Base-by-base conservation (phyloP, 2,113 vertebrate species). In the Psophia crepitans region DNA sequence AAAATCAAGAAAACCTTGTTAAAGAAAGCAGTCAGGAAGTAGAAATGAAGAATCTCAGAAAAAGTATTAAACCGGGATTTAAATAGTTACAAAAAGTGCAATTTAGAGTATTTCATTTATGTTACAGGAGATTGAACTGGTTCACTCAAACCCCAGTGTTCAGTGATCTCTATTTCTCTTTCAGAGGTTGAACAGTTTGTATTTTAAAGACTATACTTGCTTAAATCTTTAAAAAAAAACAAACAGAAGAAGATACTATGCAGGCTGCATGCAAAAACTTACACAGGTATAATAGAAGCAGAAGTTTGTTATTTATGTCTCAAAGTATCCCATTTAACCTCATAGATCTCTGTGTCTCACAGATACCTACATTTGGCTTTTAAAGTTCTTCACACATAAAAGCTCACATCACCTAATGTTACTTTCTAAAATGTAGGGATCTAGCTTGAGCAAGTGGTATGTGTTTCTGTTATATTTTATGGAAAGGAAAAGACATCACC, bases 191-290 rank as follows among this genome's bases (percentile, higher is more conserved):
- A 85, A 54, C 3, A 39, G 5, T 28, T 69, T 84, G 11, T 53
- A 44, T 75, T 69, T 90, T 57, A 57, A 32, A 76, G 15, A 41
- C 21, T 54, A 22, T 77, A 5, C 4, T 84, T 68, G 3, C 18
- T 64, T 83, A 78, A 44, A 76, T 68, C 3, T 57, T 61, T 64
- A 60, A 32, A 8, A 76, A 88, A 76, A 75, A 8, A 76, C 85
- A 76, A 75, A 18, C 10, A 39, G 15, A 56, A 39, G 33, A 69
- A 74, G 84, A 33, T 19, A 21, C 11, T 48, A 4, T 48, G 8
- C 8, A 44, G 16, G 19, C 3, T 10, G 6, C 6, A n/a, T 39
- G 13, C 0, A 0, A 92, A 92, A 86, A 53, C 14, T 33, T 88
- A 32, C 7, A 56, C 17, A 32, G 12, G 4, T 30, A 35, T 41